Conservation (phyloP, 2,888 invertebrate species). For the Lasiommata megera region DNA sequence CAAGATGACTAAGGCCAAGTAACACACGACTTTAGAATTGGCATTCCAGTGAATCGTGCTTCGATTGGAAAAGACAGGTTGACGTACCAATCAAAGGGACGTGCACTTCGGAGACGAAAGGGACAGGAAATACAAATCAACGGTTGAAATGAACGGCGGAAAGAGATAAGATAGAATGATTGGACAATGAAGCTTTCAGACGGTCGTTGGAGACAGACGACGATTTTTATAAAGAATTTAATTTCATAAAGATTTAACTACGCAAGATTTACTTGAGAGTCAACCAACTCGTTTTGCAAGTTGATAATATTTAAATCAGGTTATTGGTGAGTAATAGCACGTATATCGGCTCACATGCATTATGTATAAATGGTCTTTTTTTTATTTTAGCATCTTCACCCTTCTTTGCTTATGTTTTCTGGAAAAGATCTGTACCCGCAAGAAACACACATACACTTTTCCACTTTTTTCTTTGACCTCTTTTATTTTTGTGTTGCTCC, state of each 20-base stretch:
- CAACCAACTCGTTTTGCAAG: too few relatives aligned
- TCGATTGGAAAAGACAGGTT: conserved; percentile 47
- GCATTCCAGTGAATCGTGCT: conserved; percentile 36
- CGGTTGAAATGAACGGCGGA: neutral
- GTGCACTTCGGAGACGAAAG: conserved; percentile 44
- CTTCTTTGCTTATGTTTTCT: too few relatives aligned
- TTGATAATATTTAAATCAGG: too few relatives aligned
- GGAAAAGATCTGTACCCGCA: too few relatives aligned
- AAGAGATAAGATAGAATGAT: conserved; percentile 12
- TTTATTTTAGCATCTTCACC: too few relatives aligned
- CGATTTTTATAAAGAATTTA: neutral
- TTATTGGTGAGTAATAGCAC: too few relatives aligned
- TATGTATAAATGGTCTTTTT: too few relatives aligned
- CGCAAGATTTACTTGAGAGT: neutral
- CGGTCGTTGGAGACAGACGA: neutral
- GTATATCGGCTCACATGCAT: too few relatives aligned
- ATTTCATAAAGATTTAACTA: neutral
- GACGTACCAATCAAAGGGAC: conserved; percentile 58
- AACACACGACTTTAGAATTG: conserved; percentile 34
- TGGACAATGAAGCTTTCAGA: conserved; percentile 7
- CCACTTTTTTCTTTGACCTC: too few relatives aligned
- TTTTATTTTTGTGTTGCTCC: too few relatives aligned
- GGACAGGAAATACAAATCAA: conserved; percentile 35
- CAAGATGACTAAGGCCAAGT: conserved; percentile 35
- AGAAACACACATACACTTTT: too few relatives aligned